These are phyloP conservation scores for Cyrtodaria siliqua DNA, from an alignment of 2,888 invertebrate species.

Conservation along the genomic window DNA sequence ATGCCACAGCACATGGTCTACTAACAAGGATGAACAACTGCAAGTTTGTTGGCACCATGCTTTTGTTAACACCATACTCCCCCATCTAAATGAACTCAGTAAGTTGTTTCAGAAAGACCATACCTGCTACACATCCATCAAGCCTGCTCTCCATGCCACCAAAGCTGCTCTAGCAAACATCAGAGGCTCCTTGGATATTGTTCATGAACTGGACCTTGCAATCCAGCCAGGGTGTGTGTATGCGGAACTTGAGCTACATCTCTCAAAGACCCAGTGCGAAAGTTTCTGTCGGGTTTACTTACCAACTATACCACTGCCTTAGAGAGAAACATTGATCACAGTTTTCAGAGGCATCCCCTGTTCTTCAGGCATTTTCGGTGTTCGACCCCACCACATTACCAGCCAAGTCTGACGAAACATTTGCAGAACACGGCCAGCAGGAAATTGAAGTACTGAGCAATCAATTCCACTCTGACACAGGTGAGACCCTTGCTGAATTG, in stretches of 20 bases:
- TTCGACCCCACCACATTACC: slow-evolving; percentile 20
- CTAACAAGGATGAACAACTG: slow-evolving; percentile 19
- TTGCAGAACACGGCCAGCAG: slow-evolving; percentile 12
- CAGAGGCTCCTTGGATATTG: slow-evolving; percentile 1
- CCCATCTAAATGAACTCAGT: slow-evolving; percentile 16
- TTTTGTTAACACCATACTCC: slow-evolving; percentile 8
- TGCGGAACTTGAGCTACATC: slow-evolving; percentile 11
- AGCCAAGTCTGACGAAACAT: slow-evolving; percentile 4
- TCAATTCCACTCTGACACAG: background rate
- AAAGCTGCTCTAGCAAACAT: background rate
- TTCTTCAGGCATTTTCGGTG: slow-evolving; percentile 20
- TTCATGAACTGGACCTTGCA: background rate
- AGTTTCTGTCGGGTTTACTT: background rate
- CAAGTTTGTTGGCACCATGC: slow-evolving; percentile 21
- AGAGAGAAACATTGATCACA: slow-evolving; percentile 8
- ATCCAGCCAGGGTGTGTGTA: background rate
- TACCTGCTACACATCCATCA: slow-evolving; percentile 18
- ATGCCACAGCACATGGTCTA: slow-evolving; percentile 25
- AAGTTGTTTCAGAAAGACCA: slow-evolving; percentile 21
- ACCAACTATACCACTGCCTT: slow-evolving; percentile 14
- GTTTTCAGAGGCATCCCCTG: slow-evolving; percentile 15
- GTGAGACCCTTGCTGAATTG: slow-evolving; percentile 15
- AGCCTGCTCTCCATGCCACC: slow-evolving; percentile 7
- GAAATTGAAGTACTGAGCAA: slow-evolving; percentile 8
- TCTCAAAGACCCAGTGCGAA: slow-evolving; percentile 3